Evolutionary conservation across 2,113 vertebrate species (phyloP), one percentile per base, ranked within the genome.

Genomic region (Thamnophis sirtalis): DNA sequence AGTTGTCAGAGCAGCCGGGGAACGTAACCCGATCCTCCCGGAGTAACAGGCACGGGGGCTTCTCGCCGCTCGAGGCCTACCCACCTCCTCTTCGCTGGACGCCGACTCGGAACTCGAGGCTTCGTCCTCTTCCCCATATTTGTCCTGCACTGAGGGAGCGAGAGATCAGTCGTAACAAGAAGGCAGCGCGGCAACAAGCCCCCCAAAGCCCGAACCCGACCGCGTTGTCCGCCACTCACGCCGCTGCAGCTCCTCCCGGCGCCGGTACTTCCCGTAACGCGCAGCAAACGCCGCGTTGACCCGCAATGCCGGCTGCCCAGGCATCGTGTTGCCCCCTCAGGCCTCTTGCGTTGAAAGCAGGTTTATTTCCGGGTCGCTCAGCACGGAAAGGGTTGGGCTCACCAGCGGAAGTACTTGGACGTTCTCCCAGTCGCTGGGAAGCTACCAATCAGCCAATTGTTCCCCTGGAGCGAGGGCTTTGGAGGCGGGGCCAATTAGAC

Each of bases 231-330:
- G 21, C 10, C 21, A 98, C 98, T 98, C 96, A 99, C 98, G 96
- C 68, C 97, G 98, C 95, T 98, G 98, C 49, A 99, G 96, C 91
- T 99, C 98, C 91, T 99, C 98, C 26, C 97, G 98, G 94, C 98
- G 98, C 73, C 98, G 98, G 93, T 99, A 99, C 86, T 97, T 98
- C 0, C 98, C 96, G 87, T 99, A 99, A 60, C 96, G 98, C 54
- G 97, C 96, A 0, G 98, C 98, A 33, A 99, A 99, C 3, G 96
- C 96, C 1, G 95, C 93, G 94, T 99, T 99, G 5, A 99, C 98
- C 49, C 96, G 98, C 0, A 99, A 87, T 5, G 84, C 94, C 85
- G 48, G 91, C 73, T 96, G 96, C 0, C 88, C 97, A 6, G 96
- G 88, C 97, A 98, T 98, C 88, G 87, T 2, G 33, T 0, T 4